phyloP scores from a whole-genome alignment of 2,888 invertebrate genomes.

The Eulithis prunata region DNA sequence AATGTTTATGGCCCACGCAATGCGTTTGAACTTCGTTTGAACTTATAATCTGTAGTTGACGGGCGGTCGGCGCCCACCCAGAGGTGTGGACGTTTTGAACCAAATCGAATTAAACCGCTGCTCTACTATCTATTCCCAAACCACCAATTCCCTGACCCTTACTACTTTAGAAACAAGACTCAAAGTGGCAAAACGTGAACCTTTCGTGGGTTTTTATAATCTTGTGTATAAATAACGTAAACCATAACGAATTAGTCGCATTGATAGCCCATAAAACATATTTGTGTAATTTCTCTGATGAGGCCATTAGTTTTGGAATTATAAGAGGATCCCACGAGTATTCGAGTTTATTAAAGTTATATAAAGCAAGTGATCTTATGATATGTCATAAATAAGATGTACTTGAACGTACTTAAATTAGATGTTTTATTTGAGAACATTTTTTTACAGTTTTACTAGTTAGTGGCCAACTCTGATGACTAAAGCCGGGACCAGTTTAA shows the following conservation, averaged over 20 bases:
- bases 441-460: no score
- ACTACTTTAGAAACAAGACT: constrained; percentile 43
- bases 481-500: no score
- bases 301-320: constrained; percentile 56
- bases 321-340: constrained; percentile 50
- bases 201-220: not conserved
- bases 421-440: no score
- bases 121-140: constrained; percentile 45
- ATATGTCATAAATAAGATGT: not conserved
- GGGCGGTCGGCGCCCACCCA: constrained; percentile 79
- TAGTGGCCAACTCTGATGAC: no score
- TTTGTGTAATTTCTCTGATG: constrained; percentile 65
- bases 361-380: constrained; percentile 5
- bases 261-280: constrained; percentile 61
- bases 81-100: constrained; percentile 76
- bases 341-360: constrained; percentile 26
- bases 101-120: constrained; percentile 74
- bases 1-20: constrained; percentile 74
- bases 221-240: constrained; percentile 53
- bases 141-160: constrained; percentile 30
- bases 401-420: no score
- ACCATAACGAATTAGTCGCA: constrained; percentile 62
- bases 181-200: constrained; percentile 42
- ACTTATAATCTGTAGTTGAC: constrained; percentile 72
- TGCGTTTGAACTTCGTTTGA: constrained; percentile 67